phyloP scores from a whole-genome alignment of 2,113 vertebrate genomes.

The Brienomyrus brachyistius region DNA sequence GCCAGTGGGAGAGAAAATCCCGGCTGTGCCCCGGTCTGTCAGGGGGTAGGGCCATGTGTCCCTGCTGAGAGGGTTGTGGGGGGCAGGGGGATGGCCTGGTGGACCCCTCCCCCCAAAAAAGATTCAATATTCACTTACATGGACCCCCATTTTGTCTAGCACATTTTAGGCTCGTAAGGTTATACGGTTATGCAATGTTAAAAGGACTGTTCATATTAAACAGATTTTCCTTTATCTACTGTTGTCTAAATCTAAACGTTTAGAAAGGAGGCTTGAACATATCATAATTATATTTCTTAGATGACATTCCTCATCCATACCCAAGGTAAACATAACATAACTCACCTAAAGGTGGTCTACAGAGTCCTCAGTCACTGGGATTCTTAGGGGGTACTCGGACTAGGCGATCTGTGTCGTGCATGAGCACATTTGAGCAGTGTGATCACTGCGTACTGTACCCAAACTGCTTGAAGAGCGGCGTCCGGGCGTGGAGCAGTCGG shows the following conservation, averaged over 20 bases:
- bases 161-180: not conserved
- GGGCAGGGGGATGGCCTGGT: constrained; percentile 31
- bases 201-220: not conserved
- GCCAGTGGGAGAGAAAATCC: constrained; percentile 37
- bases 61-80: constrained; percentile 28
- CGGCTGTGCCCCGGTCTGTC: constrained; percentile 45
- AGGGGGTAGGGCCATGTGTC: constrained; percentile 46
- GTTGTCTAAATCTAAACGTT: not conserved
- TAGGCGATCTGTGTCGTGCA: too few relatives aligned
- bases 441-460: not conserved
- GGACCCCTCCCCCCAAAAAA: constrained; percentile 10
- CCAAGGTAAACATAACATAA: not conserved
- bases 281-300: not conserved
- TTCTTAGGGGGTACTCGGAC: too few relatives aligned
- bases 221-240: not conserved
- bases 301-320: not conserved
- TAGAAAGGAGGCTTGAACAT: not conserved
- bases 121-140: not conserved
- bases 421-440: not conserved
- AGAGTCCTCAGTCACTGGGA: not conserved
- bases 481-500: too few relatives aligned
- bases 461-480: not conserved
- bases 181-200: not conserved
- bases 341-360: not conserved
- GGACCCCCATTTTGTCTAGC: not conserved